Evolutionary conservation across 2,888 invertebrate genomes (phyloP).

Genomic region (Lottia scabra): DNA sequence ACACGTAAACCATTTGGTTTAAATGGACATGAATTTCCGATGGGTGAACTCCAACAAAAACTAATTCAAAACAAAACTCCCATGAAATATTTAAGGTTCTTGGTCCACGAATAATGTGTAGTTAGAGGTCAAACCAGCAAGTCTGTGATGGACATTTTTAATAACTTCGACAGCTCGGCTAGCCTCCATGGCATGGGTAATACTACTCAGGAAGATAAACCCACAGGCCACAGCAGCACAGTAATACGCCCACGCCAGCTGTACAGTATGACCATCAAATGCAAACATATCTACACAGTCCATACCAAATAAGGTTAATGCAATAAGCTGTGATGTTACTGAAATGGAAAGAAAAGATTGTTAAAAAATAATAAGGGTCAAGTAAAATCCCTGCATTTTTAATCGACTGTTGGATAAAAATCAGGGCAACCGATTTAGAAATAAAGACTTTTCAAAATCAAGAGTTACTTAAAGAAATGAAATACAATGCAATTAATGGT

Average conservation of each 20-base stretch:
- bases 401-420: too few relatives aligned
- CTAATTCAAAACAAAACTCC: too few relatives aligned
- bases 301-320: constrained; percentile 30
- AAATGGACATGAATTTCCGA: too few relatives aligned
- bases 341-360: constrained; percentile 3
- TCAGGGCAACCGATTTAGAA: too few relatives aligned
- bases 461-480: too few relatives aligned
- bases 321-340: constrained; percentile 29
- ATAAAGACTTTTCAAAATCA: too few relatives aligned
- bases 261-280: constrained; percentile 13
- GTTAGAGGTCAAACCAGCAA: constrained; percentile 34
- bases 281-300: constrained; percentile 24
- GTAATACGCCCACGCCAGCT: constrained; percentile 31
- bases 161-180: constrained; percentile 30
- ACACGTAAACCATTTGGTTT: too few relatives aligned
- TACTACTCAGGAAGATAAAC: constrained; percentile 26
- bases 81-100: constrained; percentile 16
- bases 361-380: background rate
- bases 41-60: too few relatives aligned
- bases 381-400: too few relatives aligned
- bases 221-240: constrained; percentile 23
- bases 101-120: constrained; percentile 40
- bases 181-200: constrained; percentile 34
- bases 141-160: constrained; percentile 34
- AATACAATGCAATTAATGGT: too few relatives aligned